Conservation (phyloP, 2,113 vertebrate genomes). For the Axis porcinus region DNA sequence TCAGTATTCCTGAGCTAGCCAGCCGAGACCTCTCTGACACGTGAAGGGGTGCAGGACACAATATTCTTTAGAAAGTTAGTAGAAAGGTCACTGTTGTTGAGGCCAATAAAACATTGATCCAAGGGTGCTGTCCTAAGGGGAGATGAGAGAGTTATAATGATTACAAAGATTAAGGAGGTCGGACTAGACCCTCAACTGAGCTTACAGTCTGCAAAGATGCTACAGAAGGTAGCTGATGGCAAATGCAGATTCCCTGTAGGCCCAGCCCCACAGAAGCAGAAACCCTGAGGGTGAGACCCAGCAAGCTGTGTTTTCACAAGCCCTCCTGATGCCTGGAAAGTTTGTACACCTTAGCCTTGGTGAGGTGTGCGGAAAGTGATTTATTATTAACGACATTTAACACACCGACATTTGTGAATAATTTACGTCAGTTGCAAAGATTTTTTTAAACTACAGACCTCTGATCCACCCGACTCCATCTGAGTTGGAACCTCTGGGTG, state of each 20-base stretch:
- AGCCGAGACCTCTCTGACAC: not conserved
- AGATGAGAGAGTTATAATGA: not conserved
- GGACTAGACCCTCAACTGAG: not conserved
- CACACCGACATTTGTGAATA: conserved; percentile 40
- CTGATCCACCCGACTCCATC: not conserved
- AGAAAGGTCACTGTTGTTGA: not conserved
- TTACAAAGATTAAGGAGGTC: not conserved
- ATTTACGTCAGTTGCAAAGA: conserved; percentile 39
- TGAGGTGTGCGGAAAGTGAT: conserved; percentile 36
- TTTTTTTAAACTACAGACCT: not conserved
- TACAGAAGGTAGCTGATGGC: not conserved
- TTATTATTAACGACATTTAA: conserved; percentile 30
- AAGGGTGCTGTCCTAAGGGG: not conserved
- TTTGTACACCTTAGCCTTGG: not conserved
- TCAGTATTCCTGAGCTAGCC: not conserved
- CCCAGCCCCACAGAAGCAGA: not conserved
- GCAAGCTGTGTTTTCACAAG: not conserved
- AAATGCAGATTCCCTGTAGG: not conserved
- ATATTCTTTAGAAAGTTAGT: not conserved
- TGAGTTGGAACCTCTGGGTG: conserved; percentile 13
- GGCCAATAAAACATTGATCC: not conserved
- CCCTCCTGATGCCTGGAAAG: not conserved
- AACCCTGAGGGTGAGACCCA: not conserved
- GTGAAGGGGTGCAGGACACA: not conserved
- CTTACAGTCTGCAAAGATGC: not conserved